Evolutionary conservation across 2,888 invertebrate species (phyloP).

Genomic region (Silvanus unidentatus): DNA sequence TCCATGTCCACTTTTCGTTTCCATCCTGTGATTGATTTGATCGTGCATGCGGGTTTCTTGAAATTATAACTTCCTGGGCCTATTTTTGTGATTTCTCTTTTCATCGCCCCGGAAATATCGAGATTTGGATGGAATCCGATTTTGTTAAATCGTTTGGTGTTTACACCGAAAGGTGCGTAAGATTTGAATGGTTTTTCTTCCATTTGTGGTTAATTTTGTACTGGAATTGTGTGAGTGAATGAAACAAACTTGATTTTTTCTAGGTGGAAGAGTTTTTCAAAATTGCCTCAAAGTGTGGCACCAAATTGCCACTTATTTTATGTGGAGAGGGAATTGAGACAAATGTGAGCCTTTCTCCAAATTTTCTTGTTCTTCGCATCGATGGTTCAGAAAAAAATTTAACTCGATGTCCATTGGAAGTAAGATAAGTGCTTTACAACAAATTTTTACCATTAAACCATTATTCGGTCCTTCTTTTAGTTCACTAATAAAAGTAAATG

Average conservation of each 20-base stretch:
- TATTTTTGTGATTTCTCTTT: conserved; percentile 20
- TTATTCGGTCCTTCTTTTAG: conserved; percentile 9
- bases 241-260: conserved; percentile 6
- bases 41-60: not conserved
- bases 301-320: too few species aligned
- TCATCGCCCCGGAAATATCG: conserved; percentile 25
- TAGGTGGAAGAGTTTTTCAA: conserved; percentile 25
- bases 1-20: conserved; percentile 23
- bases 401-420: conserved; percentile 19
- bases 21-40: conserved; percentile 15
- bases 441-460: too few species aligned
- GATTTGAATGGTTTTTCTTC: conserved; percentile 10
- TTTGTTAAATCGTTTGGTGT: conserved; percentile 23
- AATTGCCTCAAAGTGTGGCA: conserved; percentile 15
- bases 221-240: conserved; percentile 6
- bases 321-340: conserved; percentile 19
- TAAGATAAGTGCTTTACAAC: conserved; percentile 5
- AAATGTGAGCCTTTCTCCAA: conserved; percentile 19
- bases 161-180: conserved; percentile 25
- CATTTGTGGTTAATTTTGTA: conserved; percentile 10
- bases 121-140: conserved; percentile 28
- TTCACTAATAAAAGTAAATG: conserved; percentile 18
- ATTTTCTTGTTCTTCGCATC: conserved; percentile 20
- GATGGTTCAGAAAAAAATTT: conserved; percentile 16
- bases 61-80: conserved; percentile 26